Percentiles rank a stretch among this genome's conserved stretches.
These are phyloP conservation scores for Sparus aurata DNA, from an alignment of 2,797 vertebrate species.

Conservation along the genomic window DNA sequence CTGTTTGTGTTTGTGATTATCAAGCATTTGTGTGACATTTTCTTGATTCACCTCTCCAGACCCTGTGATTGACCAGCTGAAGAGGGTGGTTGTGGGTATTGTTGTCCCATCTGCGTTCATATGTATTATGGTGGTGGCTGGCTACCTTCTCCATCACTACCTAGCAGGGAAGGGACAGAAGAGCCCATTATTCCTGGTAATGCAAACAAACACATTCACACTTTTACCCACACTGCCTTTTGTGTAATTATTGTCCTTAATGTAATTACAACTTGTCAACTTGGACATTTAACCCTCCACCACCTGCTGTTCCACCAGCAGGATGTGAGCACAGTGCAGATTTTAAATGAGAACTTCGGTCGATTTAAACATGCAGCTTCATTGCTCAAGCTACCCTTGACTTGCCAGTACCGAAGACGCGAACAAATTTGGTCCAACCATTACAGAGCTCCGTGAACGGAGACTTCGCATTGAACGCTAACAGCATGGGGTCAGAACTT, in stretches of 20 bases:
- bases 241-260: neutral
- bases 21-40: neutral
- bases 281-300: neutral
- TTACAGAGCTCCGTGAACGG: too few relatives aligned
- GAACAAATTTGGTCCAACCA: too few relatives aligned
- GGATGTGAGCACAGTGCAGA: neutral
- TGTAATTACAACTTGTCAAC: neutral
- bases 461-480: too few relatives aligned
- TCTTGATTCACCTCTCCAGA: constrained; percentile 55
- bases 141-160: constrained; percentile 69
- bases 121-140: constrained; percentile 48
- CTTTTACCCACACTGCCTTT: neutral
- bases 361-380: too few relatives aligned
- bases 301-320: neutral
- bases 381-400: too few relatives aligned
- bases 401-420: too few relatives aligned
- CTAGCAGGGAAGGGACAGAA: constrained; percentile 68
- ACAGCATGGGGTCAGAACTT: too few relatives aligned
- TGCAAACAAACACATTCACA: constrained; percentile 16
- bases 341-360: too few relatives aligned
- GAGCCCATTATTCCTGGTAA: constrained; percentile 74
- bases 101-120: constrained; percentile 68
- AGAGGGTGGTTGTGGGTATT: constrained; percentile 61
- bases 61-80: constrained; percentile 63
- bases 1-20: neutral